These are phyloP conservation scores for Garrulus glandarius DNA, from an alignment of 2,797 vertebrate species.

Conservation along the genomic window DNA sequence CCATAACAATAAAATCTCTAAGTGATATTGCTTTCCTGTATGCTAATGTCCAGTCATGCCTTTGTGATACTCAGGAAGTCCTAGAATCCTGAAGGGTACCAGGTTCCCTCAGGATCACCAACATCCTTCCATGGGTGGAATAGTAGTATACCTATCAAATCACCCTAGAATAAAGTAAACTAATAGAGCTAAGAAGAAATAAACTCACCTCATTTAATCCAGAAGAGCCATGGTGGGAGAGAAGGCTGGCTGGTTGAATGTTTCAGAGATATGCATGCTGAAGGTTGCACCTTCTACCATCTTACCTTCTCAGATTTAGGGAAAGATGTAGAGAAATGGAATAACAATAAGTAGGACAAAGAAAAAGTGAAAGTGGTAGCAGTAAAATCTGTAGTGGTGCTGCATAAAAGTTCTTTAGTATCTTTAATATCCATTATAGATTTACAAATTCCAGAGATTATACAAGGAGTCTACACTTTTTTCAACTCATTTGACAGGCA, in stretches of 20 bases:
- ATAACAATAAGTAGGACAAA: neutral
- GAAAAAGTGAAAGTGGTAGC: neutral
- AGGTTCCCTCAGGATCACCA: neutral
- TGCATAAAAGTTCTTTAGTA: neutral
- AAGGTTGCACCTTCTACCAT: neutral
- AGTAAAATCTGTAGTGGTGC: neutral
- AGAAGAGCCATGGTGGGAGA: neutral
- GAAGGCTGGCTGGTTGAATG: neutral
- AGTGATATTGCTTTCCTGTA: accelerated
- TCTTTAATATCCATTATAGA: neutral
- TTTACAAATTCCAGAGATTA: neutral
- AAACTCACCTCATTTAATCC: neutral
- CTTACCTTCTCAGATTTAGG: neutral
- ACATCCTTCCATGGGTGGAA: neutral
- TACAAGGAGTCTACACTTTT: neutral
- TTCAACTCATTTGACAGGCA: neutral
- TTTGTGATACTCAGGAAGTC: neutral
- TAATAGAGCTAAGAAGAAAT: neutral
- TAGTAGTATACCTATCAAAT: neutral
- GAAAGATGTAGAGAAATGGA: neutral
- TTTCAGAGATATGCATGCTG: accelerated
- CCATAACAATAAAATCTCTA: neutral
- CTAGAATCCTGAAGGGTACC: neutral
- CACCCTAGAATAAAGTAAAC: neutral
- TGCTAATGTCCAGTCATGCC: no score